Evolutionary conservation across 2,797 vertebrate genomes (phyloP).

Genomic region (Picus viridis): DNA sequence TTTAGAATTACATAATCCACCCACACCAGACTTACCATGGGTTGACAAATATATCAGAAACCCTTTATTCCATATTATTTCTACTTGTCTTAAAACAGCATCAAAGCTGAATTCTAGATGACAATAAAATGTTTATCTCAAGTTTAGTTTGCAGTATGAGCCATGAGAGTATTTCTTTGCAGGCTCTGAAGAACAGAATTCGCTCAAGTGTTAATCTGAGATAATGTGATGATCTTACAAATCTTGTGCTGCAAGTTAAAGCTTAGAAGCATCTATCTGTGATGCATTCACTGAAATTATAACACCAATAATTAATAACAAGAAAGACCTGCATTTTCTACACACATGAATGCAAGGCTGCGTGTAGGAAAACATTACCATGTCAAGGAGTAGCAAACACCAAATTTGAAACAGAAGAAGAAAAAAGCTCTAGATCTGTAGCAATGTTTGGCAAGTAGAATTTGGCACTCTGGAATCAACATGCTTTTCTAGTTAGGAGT

Average conservation of each 20-base stretch:
- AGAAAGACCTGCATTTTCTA: background rate
- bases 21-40: background rate
- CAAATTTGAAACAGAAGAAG: conserved; percentile 25
- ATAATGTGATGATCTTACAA: background rate
- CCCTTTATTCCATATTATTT: background rate
- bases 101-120: background rate
- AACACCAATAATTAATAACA: background rate
- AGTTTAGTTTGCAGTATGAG: background rate
- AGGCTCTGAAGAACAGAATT: background rate
- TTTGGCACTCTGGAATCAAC: conserved; percentile 42
- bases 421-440: conserved; percentile 29
- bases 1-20: background rate
- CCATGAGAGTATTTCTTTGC: background rate
- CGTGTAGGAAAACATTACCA: conserved; percentile 25
- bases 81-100: background rate
- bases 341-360: background rate
- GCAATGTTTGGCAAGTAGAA: conserved; percentile 36
- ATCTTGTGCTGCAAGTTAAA: background rate
- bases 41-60: background rate
- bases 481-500: conserved; percentile 56
- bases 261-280: background rate
- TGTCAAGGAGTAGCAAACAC: conserved; percentile 1
- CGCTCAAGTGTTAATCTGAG: background rate
- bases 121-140: background rate
- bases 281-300: background rate